Evolutionary conservation across 1,140 invertebrate species (phyloP).

Genomic region (Oppia nitens): DNA sequence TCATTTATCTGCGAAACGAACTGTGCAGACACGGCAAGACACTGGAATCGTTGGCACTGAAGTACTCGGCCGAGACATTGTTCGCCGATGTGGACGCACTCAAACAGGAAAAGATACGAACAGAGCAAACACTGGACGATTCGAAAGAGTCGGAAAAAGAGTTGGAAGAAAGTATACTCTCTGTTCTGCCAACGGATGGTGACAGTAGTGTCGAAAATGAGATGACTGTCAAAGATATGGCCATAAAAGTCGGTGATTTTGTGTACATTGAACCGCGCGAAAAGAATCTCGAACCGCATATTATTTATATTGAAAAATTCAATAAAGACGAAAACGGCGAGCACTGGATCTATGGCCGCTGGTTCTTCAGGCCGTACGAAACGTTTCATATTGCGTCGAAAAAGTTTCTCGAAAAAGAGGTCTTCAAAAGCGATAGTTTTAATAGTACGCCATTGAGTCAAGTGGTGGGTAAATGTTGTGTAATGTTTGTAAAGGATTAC

Average conservation of each 20-base stretch:
- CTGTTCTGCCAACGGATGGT: conserved; percentile 13
- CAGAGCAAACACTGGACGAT: conserved; percentile 50
- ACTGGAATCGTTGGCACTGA: conserved; percentile 68
- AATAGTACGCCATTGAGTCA: conserved; percentile 65
- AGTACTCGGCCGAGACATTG: conserved; percentile 54
- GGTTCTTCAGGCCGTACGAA: conserved; percentile 70
- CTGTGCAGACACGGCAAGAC: conserved; percentile 58
- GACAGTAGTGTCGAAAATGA: conserved; percentile 23
- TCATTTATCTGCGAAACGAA: conserved; percentile 48
- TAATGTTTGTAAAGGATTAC: conserved; percentile 89
- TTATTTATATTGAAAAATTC: conserved; percentile 69
- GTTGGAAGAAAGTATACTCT: conserved; percentile 18
- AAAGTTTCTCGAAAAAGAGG: conserved; percentile 73
- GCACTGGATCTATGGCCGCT: conserved; percentile 75
- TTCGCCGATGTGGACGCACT: conserved; percentile 51
- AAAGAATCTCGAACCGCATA: conserved; percentile 58
- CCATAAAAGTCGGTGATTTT: conserved; percentile 68
- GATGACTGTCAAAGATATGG: conserved; percentile 50
- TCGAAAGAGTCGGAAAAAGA: conserved; percentile 35
- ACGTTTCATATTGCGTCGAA: conserved; percentile 87
- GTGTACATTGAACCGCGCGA: conserved; percentile 65
- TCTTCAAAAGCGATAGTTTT: conserved; percentile 82
- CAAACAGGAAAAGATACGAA: conserved; percentile 52
- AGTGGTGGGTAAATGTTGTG: conserved; percentile 76
- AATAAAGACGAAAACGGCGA: conserved; percentile 66